A percentile compares a stretch with the other conserved stretches of the same genome.
These are phyloP conservation scores for Chymomyza procnemis DNA, from an alignment of 2,888 invertebrate species.

Conservation along the genomic window DNA sequence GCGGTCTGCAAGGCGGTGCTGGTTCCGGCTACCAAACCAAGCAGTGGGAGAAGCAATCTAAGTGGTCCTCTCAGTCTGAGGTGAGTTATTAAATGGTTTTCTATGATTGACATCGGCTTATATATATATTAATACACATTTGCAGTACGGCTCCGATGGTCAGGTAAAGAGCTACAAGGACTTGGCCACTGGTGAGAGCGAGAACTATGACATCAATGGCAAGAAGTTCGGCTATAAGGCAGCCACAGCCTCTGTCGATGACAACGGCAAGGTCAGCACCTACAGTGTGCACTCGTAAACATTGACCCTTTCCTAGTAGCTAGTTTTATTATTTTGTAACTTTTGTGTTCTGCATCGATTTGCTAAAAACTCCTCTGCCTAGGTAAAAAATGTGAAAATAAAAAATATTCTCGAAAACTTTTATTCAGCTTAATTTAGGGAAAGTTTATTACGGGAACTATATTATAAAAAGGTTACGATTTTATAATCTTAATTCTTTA, in stretches of 20 bases:
- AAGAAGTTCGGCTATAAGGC: conserved; percentile 80
- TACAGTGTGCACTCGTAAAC: conserved; percentile 79
- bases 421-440: no score
- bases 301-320: conserved; percentile 6
- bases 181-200: conserved; percentile 77
- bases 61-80: conserved; percentile 78
- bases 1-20: conserved; percentile 24
- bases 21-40: conserved; percentile 69
- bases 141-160: conserved; percentile 75
- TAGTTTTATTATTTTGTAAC: conserved; percentile 10
- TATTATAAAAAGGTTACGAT: no score
- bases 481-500: no score
- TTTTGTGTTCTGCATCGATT: neutral
- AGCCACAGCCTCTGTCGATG: conserved; percentile 82
- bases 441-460: no score
- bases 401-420: neutral
- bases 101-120: neutral
- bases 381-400: conserved; percentile 7
- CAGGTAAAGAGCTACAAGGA: conserved; percentile 76
- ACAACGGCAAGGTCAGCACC: conserved; percentile 82
- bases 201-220: conserved; percentile 80
- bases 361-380: neutral
- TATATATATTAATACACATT: conserved; percentile 1
- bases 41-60: conserved; percentile 78
- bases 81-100: conserved; percentile 46